Percentiles rank a stretch among this genome's conserved stretches.
phyloP scores from a whole-genome alignment of 37 sponge, comb jelly and placozoan species.

The Spongilla lacustris region DNA sequence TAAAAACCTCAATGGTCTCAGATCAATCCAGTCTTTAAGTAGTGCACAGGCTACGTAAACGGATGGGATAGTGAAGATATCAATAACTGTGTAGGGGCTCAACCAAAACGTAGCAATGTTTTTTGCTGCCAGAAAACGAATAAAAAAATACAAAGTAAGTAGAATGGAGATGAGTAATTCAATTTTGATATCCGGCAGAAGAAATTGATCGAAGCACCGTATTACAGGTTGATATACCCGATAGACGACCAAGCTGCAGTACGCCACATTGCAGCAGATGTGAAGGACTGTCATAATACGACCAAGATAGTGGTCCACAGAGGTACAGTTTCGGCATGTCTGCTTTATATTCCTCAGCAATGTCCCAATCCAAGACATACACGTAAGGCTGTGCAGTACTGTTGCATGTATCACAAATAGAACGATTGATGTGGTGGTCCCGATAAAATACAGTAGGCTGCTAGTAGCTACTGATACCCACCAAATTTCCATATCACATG shows the following conservation, averaged over 20 bases:
- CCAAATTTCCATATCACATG: too few species aligned
- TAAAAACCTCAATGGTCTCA: conserved; percentile 64
- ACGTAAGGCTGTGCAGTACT: too few species aligned
- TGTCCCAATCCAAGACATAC: too few species aligned
- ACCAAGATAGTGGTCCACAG: too few species aligned
- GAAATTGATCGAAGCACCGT: too few species aligned
- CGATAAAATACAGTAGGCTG: too few species aligned
- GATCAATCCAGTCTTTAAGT: conserved; percentile 73
- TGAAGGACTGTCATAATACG: too few species aligned
- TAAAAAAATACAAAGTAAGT: conserved; percentile 32
- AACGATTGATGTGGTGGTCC: too few species aligned
- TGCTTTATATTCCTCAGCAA: too few species aligned
- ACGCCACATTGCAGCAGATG: conserved; percentile 28
- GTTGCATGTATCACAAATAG: too few species aligned
- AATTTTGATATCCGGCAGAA: background rate
- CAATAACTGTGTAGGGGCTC: conserved; percentile 48
- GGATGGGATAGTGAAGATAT: conserved; percentile 73
- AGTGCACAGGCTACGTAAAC: conserved; percentile 47
- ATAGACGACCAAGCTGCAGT: background rate
- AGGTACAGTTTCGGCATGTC: too few species aligned
- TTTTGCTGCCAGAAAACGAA: conserved; percentile 41
- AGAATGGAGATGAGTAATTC: conserved; percentile 30
- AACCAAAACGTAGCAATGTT: conserved; percentile 59
- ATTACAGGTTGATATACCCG: conserved; percentile 17
- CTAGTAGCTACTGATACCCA: too few species aligned